Conservation (phyloP, 2,888 invertebrate genomes). For the Scaptomyza tumidula region DNA sequence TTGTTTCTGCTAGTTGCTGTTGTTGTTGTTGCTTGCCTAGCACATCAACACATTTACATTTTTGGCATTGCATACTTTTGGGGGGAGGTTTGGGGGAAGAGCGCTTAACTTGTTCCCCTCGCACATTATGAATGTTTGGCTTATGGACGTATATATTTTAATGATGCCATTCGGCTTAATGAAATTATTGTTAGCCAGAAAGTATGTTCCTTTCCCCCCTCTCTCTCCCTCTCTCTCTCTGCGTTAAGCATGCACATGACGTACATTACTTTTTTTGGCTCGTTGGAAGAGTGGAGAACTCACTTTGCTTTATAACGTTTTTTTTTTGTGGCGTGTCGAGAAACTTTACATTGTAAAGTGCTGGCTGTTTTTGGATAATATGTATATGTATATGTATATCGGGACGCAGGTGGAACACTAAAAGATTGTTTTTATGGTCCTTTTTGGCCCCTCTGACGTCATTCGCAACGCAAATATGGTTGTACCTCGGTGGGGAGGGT, state of each 20-base stretch:
- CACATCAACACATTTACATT: conserved; percentile 62
- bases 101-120: neutral
- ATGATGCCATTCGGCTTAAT: conserved; percentile 80
- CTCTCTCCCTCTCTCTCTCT: neutral
- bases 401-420: conserved; percentile 46
- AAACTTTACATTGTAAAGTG: conserved; percentile 56
- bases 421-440: conserved; percentile 33
- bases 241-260: conserved; percentile 68
- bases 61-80: conserved; percentile 58
- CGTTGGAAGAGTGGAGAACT: conserved; percentile 20
- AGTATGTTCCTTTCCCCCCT: neutral
- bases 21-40: conserved; percentile 10
- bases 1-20: conserved; percentile 2
- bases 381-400: conserved; percentile 12
- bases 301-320: neutral
- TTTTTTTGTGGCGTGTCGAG: conserved; percentile 37
- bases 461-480: conserved; percentile 63
- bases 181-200: conserved; percentile 72
- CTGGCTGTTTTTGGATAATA: conserved; percentile 28
- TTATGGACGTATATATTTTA: conserved; percentile 64
- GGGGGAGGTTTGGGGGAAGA: conserved; percentile 3
- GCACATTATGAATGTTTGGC: conserved; percentile 75
- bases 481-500: conserved; percentile 37
- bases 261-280: conserved; percentile 50
- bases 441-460: conserved; percentile 54